These are phyloP conservation scores for Paramacrobiotus metropolitanus DNA, from an alignment of 1,140 invertebrate genomes.

Conservation along the genomic window DNA sequence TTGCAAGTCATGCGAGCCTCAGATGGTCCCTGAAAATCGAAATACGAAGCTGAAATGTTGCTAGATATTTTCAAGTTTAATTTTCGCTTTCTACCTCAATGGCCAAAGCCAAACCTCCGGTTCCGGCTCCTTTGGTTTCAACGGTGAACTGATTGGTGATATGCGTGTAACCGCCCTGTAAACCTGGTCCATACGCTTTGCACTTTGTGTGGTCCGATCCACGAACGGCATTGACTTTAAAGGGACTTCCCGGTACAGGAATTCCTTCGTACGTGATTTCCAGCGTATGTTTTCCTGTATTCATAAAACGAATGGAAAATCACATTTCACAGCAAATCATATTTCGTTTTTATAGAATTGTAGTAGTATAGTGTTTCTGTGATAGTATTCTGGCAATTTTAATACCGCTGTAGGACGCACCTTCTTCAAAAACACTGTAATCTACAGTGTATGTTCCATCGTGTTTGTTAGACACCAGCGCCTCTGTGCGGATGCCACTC, in stretches of 20 bases:
- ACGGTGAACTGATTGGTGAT: conserved; percentile 58
- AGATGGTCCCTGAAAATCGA: conserved; percentile 47
- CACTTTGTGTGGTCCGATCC: conserved; percentile 53
- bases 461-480: conserved; percentile 40
- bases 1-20: conserved; percentile 52
- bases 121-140: conserved; percentile 63
- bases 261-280: conserved; percentile 60
- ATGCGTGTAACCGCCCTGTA: conserved; percentile 48
- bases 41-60: too few species aligned
- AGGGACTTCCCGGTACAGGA: conserved; percentile 54
- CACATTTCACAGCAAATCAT: conserved; percentile 4
- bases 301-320: conserved; percentile 9
- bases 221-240: conserved; percentile 46
- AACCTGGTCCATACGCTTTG: conserved; percentile 58
- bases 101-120: conserved; percentile 51
- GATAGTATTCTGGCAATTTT: too few species aligned
- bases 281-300: conserved; percentile 48
- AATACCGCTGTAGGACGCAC: too few species aligned
- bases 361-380: too few species aligned
- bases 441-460: conserved; percentile 58
- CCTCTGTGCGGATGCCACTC: conserved; percentile 44
- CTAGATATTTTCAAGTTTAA: too few species aligned
- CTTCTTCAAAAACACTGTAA: conserved; percentile 59
- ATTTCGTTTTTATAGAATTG: too few species aligned
- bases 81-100: too few species aligned